Conservation (phyloP, 2,888 invertebrate genomes). For the Prosopocoilus inquinatus region DNA sequence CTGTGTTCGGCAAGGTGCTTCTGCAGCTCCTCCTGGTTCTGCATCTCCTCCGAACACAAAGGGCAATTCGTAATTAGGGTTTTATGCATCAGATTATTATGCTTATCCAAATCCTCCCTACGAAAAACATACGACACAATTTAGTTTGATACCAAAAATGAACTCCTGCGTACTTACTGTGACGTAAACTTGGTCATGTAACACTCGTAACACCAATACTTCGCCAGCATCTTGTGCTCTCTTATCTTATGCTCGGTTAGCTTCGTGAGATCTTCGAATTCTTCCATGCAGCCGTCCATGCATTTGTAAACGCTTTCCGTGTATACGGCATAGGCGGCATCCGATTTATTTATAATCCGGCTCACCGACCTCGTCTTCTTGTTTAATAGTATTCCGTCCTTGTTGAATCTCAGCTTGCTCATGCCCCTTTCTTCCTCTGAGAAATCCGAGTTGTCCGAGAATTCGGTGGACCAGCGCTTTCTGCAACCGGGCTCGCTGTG, state of each 20-base stretch:
- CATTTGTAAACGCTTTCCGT: constrained; percentile 7
- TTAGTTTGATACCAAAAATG: not conserved
- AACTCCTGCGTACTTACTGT: constrained; percentile 23
- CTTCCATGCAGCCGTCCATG: not conserved
- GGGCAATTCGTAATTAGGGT: constrained; percentile 22
- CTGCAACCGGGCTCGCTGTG: constrained; percentile 14
- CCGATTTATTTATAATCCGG: not conserved
- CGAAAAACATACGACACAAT: constrained; percentile 4
- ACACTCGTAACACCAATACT: constrained; percentile 27
- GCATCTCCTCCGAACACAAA: constrained; percentile 21
- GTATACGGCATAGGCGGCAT: not conserved
- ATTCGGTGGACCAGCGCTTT: constrained; percentile 3
- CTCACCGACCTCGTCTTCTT: constrained; percentile 19
- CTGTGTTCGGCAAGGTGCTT: constrained; percentile 24
- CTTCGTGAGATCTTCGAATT: constrained; percentile 15
- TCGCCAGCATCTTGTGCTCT: constrained; percentile 24
- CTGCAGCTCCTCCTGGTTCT: constrained; percentile 19
- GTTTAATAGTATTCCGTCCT: constrained; percentile 2
- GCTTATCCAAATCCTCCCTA: constrained; percentile 25
- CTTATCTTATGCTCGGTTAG: constrained; percentile 23
- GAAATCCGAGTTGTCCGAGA: not conserved
- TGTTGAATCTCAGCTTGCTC: not conserved
- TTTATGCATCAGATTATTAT: constrained; percentile 16
- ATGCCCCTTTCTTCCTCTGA: not conserved
- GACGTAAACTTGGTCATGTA: constrained; percentile 20